Percentiles rank a stretch among this genome's conserved stretches.
These are phyloP conservation scores for Eudorcas thomsonii DNA, from an alignment of 2,113 vertebrate species.

Conservation along the genomic window DNA sequence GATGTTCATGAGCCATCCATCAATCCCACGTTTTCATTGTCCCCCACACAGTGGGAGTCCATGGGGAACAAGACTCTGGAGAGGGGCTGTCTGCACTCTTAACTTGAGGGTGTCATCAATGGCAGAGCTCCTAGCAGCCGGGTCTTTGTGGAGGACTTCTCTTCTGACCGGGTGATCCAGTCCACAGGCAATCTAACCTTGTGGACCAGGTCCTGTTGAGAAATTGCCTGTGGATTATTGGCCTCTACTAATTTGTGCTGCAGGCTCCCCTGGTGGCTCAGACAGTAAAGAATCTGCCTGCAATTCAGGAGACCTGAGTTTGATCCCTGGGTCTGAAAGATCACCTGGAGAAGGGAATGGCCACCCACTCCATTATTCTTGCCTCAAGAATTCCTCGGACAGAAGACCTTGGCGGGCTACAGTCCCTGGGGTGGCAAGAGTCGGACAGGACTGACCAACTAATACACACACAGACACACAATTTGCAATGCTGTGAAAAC, in stretches of 20 bases:
- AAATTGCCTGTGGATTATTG: neutral
- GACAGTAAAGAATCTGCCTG: too few species aligned
- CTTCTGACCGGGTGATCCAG: neutral
- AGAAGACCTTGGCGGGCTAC: too few species aligned
- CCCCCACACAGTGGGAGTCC: neutral
- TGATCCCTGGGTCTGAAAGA: too few species aligned
- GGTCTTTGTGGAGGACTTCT: neutral
- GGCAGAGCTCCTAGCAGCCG: neutral
- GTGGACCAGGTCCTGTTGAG: neutral
- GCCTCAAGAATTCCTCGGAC: too few species aligned
- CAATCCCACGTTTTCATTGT: fast-evolving
- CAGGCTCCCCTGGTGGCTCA: too few species aligned
- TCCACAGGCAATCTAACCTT: neutral
- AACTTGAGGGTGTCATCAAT: neutral
- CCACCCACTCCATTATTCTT: too few species aligned
- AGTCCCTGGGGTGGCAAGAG: too few species aligned
- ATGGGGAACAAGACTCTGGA: neutral
- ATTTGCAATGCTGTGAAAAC: neutral
- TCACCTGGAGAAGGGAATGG: too few species aligned
- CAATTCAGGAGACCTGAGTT: too few species aligned
- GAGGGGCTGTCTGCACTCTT: neutral
- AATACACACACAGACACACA: neutral
- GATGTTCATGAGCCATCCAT: neutral
- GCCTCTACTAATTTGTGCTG: neutral
- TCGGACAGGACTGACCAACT: too few species aligned